Base-by-base conservation (phyloP, 2,797 vertebrate species). In the Anabas testudineus region DNA sequence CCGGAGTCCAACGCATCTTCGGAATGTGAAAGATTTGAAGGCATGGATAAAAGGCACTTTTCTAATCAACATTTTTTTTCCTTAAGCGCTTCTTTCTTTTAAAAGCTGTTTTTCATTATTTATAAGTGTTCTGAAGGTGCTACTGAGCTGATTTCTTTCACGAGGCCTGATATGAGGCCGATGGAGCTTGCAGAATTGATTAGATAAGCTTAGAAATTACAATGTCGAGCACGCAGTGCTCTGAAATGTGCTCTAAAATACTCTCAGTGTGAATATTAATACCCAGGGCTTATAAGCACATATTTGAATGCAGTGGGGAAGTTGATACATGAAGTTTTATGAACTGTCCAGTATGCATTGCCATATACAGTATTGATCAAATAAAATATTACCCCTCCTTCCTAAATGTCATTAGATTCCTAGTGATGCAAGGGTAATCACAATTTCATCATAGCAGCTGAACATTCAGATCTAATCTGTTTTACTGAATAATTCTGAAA, bases 51-150 rank as follows among this genome's bases (percentile, higher is more conserved):
- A 95, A 94, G 94, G 92, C 94, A 92, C 92, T 93, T 92, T 93
- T 91, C 88, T 93, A 95, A 95, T 95, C 93, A 95, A 94, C 95
- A 94, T 95, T 95, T 95, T 93, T 86, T 87, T 85, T 88, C 94
- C 94, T 93, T 91, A 93, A 93, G 95, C 95, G 90, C 93, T 93
- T 95, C 95, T 96, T 87, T 90, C 95, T 95, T 95, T 95, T 94
- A 96, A 96, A 96, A 94, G 93, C 96, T 95, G 96, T 95, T 97
- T 97, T 97, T 97, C 95, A 97, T 98, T 97, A 99, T 99, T 99
- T 97, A 97, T 95, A 97, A 97, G 95, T 95, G 96, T 95, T 95
- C 96, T 95, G 95, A 95, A 98, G 93, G 96, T 93, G 94, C 95
- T 95, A 95, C 94, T 86, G 94, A 95, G 95, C 94, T 96, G 95